phyloP scores from a whole-genome alignment of 2,888 invertebrate genomes.

The Epistrophella euchroma region DNA sequence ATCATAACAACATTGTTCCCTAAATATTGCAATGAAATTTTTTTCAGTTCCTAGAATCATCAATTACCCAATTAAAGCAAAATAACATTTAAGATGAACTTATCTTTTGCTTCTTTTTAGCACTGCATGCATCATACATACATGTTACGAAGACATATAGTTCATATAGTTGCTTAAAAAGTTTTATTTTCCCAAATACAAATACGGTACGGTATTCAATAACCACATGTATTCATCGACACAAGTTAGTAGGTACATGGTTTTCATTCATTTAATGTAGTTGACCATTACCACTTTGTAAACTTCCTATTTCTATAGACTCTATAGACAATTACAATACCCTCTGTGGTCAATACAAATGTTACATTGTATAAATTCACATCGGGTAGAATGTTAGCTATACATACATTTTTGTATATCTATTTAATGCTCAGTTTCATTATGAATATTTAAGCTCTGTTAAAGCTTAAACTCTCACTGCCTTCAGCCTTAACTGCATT shows the following conservation, averaged over 20 bases:
- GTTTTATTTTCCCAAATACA: neutral
- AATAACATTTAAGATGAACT: too few relatives aligned
- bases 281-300: constrained; percentile 9
- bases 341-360: constrained; percentile 61
- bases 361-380: constrained; percentile 25
- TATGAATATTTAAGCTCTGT: too few relatives aligned
- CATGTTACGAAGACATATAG: neutral
- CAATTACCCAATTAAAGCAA: too few relatives aligned
- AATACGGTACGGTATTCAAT: neutral
- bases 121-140: neutral
- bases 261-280: neutral
- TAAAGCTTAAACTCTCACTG: too few relatives aligned
- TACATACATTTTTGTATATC: too few relatives aligned
- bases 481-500: too few relatives aligned
- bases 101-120: too few relatives aligned
- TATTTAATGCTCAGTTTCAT: constrained; percentile 7
- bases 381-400: neutral
- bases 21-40: too few relatives aligned
- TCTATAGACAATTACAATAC: constrained; percentile 18
- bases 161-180: neutral
- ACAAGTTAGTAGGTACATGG: neutral
- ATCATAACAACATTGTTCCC: too few relatives aligned
- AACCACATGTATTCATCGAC: neutral
- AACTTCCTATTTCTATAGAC: neutral
- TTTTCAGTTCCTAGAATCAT: too few relatives aligned